phyloP scores from a whole-genome alignment of 2,113 vertebrate genomes.

The Lethenteron reissneri region DNA sequence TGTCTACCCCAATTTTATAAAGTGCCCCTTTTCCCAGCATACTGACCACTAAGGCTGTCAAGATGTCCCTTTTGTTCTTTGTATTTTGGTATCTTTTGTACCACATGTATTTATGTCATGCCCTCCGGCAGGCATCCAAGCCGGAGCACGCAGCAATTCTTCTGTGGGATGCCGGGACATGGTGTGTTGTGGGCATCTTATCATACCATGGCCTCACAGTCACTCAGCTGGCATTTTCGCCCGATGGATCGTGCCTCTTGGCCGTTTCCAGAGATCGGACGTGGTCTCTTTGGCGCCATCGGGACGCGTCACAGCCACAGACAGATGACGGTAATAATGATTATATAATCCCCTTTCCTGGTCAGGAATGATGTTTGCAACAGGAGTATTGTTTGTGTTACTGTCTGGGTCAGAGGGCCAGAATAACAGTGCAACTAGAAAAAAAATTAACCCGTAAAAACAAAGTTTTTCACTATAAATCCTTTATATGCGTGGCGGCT shows the following conservation, averaged over 20 bases:
- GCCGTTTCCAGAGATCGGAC: slow-evolving; percentile 81
- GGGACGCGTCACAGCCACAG: slow-evolving; percentile 14
- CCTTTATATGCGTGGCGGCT: too few species aligned
- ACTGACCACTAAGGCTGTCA: too few species aligned
- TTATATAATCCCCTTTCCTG: too few species aligned
- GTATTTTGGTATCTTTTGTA: background rate
- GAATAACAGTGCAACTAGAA: too few species aligned
- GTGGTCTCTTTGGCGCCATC: slow-evolving; percentile 70
- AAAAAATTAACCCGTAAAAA: too few species aligned
- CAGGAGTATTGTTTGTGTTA: too few species aligned
- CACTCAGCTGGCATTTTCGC: slow-evolving; percentile 86
- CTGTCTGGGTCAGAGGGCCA: too few species aligned
- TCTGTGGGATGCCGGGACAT: slow-evolving; percentile 57
- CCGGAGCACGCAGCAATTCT: slow-evolving; percentile 66
- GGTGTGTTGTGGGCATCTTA: slow-evolving; percentile 63
- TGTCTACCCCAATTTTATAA: too few species aligned
- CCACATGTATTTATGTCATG: background rate
- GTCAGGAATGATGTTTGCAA: too few species aligned
- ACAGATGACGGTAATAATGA: slow-evolving; percentile 4
- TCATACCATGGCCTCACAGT: slow-evolving; percentile 68
- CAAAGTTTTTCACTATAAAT: too few species aligned
- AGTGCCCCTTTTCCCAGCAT: too few species aligned
- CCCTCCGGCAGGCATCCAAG: slow-evolving; percentile 53
- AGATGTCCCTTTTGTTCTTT: background rate
- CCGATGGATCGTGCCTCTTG: slow-evolving; percentile 44